Percentiles rank a stretch among this genome's conserved stretches.
Evolutionary conservation across 2,888 invertebrate genomes (phyloP).

Genomic region (Harmothoe impar): DNA sequence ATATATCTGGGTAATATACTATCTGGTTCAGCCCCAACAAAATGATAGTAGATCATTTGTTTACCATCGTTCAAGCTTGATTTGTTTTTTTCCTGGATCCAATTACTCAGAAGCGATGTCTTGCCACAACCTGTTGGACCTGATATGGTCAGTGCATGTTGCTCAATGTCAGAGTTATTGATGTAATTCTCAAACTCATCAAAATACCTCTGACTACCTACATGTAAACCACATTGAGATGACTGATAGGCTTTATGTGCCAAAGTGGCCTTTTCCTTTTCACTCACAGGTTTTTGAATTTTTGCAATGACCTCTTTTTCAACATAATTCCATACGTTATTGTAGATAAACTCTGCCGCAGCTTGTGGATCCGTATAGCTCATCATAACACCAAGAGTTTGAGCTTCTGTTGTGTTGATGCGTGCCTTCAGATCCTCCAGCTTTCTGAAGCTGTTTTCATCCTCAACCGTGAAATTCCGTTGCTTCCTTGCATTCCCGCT

Average conservation of each 20-base stretch:
- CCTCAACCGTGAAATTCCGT: background rate
- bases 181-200: background rate
- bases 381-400: conserved; percentile 6
- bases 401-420: background rate
- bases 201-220: conserved; percentile 11
- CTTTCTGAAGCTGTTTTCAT: conserved; percentile 7
- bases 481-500: background rate
- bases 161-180: too few relatives aligned
- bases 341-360: conserved; percentile 10
- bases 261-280: background rate
- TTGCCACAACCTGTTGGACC: conserved; percentile 31
- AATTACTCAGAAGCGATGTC: background rate
- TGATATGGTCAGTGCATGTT: background rate
- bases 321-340: background rate
- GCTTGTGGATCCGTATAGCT: background rate
- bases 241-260: conserved; percentile 6
- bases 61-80: background rate
- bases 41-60: background rate
- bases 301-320: background rate
- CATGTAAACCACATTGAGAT: background rate
- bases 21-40: conserved; percentile 27
- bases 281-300: background rate
- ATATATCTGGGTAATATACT: background rate
- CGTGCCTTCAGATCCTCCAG: background rate
- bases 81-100: background rate